Evolutionary conservation across 2,113 vertebrate species (phyloP), one percentile per base, ranked within the genome.

Genomic region (Sapajus apella): DNA sequence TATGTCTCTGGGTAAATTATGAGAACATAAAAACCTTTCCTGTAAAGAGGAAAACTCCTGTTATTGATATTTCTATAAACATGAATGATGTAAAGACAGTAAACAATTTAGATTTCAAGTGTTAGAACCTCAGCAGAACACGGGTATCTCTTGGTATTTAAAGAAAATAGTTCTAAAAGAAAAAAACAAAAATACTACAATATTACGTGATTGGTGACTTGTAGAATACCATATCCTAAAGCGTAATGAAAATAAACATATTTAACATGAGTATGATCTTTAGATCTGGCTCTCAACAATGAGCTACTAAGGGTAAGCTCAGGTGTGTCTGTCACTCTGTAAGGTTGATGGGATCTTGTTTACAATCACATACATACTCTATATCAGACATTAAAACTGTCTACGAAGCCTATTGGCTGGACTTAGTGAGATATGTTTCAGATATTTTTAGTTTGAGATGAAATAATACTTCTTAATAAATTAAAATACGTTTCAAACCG

Each of bases 41-140:
- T 52, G 0, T 73, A 84, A 93, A 93, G 84, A 94, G 52, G 61
- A 79, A 97, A 93, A 87, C 6, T 21, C 5, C 70, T 52, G 3
- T 52, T 77, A 81, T 37, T 85, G 73, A 72, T 94, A 81, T 87
- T 66, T 83, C 32, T 35, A 25, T 90, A 90, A 95, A 87, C 45
- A 55, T 35, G 4, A 76, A 64, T 56, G 10, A 20, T 35, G 1
- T 61, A 91, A 43, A 89, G 4, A 64, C 6, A 80, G 82, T 47
- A 90, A 94, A 84, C 55, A 97, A 35, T 76, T 88, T 90, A 55
- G 9, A 89, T 92, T 43, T 25, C 12, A 72, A 85, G 73, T 68
- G 16, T 16, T 93, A 7, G 52, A 68, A 66, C 27, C 55, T 10
- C 0, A 27, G 35, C 76, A 20, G 16, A 47, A 87, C 66, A 43